Percentiles rank a stretch among this genome's conserved stretches.
These are phyloP conservation scores for Siphlonurus alternatus DNA, from an alignment of 2,888 invertebrate species.

Conservation along the genomic window DNA sequence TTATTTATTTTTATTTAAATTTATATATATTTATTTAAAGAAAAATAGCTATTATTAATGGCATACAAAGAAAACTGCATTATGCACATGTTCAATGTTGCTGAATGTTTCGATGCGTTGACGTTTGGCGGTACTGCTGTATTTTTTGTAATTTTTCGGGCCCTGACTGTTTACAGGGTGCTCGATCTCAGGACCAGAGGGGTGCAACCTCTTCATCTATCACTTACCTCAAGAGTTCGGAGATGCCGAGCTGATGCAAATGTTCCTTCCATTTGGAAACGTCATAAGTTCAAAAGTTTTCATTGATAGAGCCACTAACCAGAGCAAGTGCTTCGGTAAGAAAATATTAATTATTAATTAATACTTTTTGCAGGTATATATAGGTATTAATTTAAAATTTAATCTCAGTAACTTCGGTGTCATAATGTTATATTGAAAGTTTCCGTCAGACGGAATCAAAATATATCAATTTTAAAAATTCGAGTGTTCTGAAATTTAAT, in stretches of 20 bases:
- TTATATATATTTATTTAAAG: no score
- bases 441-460: no score
- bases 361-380: slow-evolving; percentile 2
- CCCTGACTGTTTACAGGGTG: slow-evolving; percentile 43
- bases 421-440: no score
- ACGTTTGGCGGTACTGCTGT: no score
- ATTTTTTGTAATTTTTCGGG: not conserved
- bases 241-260: slow-evolving; percentile 97
- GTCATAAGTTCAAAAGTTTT: slow-evolving; percentile 99
- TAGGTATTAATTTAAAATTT: slow-evolving; percentile 5
- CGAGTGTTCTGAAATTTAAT: not conserved
- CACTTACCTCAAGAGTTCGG: slow-evolving; percentile 99
- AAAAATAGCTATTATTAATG: no score
- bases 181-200: slow-evolving; percentile 96
- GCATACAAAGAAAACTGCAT: no score
- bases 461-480: slow-evolving; percentile 5
- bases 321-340: slow-evolving; percentile 99
- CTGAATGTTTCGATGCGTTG: no score
- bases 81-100: no score
- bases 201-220: slow-evolving; percentile 99
- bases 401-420: no score
- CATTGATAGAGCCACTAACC: slow-evolving; percentile 98
- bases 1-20: not conserved
- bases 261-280: slow-evolving; percentile 99
- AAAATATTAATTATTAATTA: no score